Evolutionary conservation across 1,140 invertebrate genomes (phyloP), one percentile per base, ranked within the genome.

Genomic region (Anadara kagoshimensis): DNA sequence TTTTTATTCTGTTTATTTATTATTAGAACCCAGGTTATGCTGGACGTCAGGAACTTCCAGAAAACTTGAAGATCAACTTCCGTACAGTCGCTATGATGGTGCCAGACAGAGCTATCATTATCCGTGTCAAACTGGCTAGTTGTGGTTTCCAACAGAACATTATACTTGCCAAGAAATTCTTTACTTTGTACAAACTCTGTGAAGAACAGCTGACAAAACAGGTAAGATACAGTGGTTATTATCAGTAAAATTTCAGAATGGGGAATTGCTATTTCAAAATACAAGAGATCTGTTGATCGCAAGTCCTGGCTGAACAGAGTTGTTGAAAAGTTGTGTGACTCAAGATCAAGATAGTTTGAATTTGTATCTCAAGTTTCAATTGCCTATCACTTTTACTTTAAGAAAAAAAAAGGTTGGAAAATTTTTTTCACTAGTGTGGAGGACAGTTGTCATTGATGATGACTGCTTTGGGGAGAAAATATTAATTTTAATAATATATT

Each of bases 81-180:
- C 92, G 97, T 62, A 98, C 96, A 0, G 97, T 99, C 5, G 96
- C 97, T 24, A 99, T 99, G 97, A 99, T 98, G 97, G 97, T 99
- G 20, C 97, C 97, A 0, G 97, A 99, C 87, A 91, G 97, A 75
- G 96, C 97, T 89, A 98, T 99, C 78, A 99, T 99, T 83, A 99
- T 98, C 78, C 91, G 97, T 77, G 97, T 98, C 0, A 98, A 99
- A 90, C 89, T 99, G 54, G 97, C 97, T 20, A 96, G 95, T 72
- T 98, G 97, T 90, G 97, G 97, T 58, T 98, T 98, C 89, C 89
- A 97, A 24, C 96, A 98, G 88, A 99, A 99, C 86, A 96, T 98
- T 47, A 96, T 96, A 0, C 90, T 98, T 5, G 95, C 97, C 4
- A 91, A 97, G 78, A 99, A 98, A 89, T 99, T 98, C 90, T 99